Conservation (phyloP, 1,140 invertebrate species). For the Brachionus rotundiformis region DNA sequence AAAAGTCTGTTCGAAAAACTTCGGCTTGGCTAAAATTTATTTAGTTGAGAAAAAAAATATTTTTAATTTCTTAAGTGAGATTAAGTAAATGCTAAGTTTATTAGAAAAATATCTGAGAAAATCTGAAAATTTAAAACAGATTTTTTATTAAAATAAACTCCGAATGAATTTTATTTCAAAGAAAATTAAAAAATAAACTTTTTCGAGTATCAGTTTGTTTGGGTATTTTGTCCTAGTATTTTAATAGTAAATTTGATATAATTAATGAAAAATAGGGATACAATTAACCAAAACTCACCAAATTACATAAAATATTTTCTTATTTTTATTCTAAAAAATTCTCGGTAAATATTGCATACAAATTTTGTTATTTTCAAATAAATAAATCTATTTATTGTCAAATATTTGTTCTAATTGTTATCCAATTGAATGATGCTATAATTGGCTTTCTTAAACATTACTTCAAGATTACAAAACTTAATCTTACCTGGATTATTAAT, state of each 20-base stretch:
- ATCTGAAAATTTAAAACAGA: background rate
- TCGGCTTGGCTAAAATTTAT: background rate
- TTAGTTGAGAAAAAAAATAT: background rate
- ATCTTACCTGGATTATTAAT: background rate
- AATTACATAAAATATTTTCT: slow-evolving; percentile 17
- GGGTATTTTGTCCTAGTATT: background rate
- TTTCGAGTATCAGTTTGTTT: background rate
- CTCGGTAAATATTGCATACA: background rate
- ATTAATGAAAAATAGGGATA: slow-evolving; percentile 11
- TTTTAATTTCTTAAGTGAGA: background rate
- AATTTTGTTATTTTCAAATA: slow-evolving; percentile 6
- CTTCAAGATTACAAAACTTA: background rate
- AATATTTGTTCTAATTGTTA: background rate
- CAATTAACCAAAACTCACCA: slow-evolving; percentile 2
- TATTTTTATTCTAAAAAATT: slow-evolving; percentile 1
- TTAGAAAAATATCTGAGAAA: background rate
- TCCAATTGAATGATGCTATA: background rate
- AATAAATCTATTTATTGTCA: slow-evolving; percentile 16
- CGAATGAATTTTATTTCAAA: too few relatives aligned
- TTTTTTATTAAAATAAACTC: background rate
- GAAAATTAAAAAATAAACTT: background rate
- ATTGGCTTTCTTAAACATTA: background rate
- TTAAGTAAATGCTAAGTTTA: background rate
- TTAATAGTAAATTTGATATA: background rate
- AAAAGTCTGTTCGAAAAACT: background rate